A percentile compares a stretch with the other conserved stretches of the same genome.
Evolutionary conservation across 92 coral and sea anemone species (phyloP).

Genomic region (Micromussa lordhowensis): DNA sequence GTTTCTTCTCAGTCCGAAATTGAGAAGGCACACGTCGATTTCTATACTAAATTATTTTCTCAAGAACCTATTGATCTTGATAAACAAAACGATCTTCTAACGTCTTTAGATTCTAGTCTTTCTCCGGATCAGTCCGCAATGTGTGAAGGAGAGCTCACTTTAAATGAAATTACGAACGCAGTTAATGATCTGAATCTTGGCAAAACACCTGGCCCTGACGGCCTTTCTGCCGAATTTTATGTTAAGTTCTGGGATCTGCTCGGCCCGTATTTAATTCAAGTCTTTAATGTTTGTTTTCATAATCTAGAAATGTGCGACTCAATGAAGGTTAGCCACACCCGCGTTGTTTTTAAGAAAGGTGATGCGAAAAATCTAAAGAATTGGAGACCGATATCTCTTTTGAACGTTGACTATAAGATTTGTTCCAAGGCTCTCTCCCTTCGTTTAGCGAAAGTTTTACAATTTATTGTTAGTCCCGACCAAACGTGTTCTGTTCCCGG

Average conservation of each 20-base stretch:
- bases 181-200: background rate
- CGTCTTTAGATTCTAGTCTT: background rate
- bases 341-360: constrained; percentile 9
- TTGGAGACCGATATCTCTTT: background rate
- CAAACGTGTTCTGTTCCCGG: constrained; percentile 21
- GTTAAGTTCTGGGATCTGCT: background rate
- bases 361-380: background rate
- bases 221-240: constrained; percentile 37
- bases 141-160: constrained; percentile 27
- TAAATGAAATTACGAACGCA: background rate
- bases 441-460: background rate
- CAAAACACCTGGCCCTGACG: constrained; percentile 19
- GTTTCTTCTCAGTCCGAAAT: background rate
- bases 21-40: constrained; percentile 1
- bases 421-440: background rate
- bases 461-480: background rate
- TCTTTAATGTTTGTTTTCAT: background rate
- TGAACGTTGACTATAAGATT: constrained; percentile 6
- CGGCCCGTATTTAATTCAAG: background rate
- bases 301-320: background rate
- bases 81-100: background rate
- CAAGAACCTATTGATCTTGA: background rate
- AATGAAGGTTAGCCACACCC: background rate
- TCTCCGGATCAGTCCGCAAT: background rate
- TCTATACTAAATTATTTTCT: constrained; percentile 13